Percentiles rank a stretch among this genome's conserved stretches.
These are phyloP conservation scores for Sitta europaea DNA, from an alignment of 2,113 vertebrate species.

Conservation along the genomic window DNA sequence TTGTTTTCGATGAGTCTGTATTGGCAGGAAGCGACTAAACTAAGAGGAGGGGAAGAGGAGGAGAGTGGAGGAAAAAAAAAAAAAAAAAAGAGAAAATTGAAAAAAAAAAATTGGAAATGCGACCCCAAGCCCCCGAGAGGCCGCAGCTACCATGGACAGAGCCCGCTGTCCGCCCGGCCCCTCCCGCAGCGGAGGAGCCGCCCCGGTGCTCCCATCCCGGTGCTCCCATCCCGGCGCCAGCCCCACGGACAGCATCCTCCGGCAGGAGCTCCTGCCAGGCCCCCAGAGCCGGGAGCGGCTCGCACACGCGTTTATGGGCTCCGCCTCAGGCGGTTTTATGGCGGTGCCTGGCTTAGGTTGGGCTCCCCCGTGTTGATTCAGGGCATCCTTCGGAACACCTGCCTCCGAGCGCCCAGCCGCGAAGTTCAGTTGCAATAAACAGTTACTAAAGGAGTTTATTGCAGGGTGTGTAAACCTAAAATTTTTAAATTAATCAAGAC, in stretches of 20 bases:
- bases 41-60: fast-evolving
- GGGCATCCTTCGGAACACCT: slow-evolving; percentile 77
- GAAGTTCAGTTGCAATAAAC: slow-evolving; percentile 76
- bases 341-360: slow-evolving; percentile 5
- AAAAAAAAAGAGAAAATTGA: neutral
- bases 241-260: fast-evolving
- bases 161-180: neutral
- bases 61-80: fast-evolving
- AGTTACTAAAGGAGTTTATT: slow-evolving; percentile 73
- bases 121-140: fast-evolving
- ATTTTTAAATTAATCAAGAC: slow-evolving; percentile 56
- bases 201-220: neutral
- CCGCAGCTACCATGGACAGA: neutral
- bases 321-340: slow-evolving; percentile 17
- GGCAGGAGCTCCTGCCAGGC: neutral
- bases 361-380: neutral
- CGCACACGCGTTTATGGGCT: neutral
- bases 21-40: neutral
- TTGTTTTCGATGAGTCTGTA: neutral
- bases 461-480: slow-evolving; percentile 67
- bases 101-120: fast-evolving
- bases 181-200: neutral
- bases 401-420: slow-evolving; percentile 36
- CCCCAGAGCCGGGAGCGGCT: neutral
- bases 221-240: too few relatives aligned